A percentile compares a stretch with the other conserved stretches of the same genome.
phyloP scores from a whole-genome alignment of 2,797 vertebrate species.

The Sebastes flavidus region DNA sequence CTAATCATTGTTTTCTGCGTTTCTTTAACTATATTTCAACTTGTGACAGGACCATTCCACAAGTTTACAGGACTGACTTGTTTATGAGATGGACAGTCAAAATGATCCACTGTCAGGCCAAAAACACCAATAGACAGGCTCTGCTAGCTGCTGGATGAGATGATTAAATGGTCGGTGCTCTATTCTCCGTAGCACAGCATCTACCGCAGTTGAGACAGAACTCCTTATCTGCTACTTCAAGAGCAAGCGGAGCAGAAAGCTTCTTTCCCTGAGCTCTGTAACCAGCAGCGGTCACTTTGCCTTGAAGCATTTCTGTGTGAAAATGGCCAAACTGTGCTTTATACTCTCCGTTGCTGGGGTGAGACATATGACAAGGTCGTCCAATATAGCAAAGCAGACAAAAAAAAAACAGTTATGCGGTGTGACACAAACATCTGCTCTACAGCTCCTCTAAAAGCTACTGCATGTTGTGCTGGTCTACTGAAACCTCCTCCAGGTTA shows the following conservation, averaged over 20 bases:
- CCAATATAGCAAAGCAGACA: neutral
- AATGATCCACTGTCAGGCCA: slow-evolving; percentile 1
- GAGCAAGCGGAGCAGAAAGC: slow-evolving; percentile 1
- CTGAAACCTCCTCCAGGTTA: neutral
- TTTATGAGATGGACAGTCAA: slow-evolving; percentile 14
- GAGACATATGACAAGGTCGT: neutral
- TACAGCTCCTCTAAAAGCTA: neutral
- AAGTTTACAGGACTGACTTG: neutral
- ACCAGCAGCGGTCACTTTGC: neutral
- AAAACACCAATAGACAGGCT: slow-evolving; percentile 22
- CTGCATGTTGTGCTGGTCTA: neutral
- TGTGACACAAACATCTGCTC: slow-evolving; percentile 6
- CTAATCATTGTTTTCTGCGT: neutral
- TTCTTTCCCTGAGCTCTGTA: neutral
- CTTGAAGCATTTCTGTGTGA: slow-evolving; percentile 8
- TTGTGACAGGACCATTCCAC: neutral
- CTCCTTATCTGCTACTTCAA: slow-evolving; percentile 30
- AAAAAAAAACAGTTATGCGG: neutral
- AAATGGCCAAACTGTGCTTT: slow-evolving; percentile 15
- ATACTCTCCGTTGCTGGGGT: neutral
- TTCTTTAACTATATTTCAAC: neutral
- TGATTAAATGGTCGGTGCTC: slow-evolving; percentile 40
- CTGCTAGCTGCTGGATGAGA: slow-evolving; percentile 18
- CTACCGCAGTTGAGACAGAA: slow-evolving; percentile 21
- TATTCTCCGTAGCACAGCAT: neutral